Conservation (phyloP, 2,113 vertebrate genomes). For the Saimiri boliviensis region DNA sequence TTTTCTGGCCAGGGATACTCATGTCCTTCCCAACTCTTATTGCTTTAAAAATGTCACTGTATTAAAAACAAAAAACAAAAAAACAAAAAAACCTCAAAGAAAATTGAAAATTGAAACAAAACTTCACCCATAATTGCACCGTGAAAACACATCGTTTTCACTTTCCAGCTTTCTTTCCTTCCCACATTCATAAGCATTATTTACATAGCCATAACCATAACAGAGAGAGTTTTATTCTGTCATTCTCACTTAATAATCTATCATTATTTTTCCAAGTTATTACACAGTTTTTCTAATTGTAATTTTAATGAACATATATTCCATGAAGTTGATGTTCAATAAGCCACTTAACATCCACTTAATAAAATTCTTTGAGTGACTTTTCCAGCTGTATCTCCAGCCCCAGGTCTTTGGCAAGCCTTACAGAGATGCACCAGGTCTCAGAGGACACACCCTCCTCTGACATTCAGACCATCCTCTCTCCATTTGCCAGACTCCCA, state of each 20-base stretch:
- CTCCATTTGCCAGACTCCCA: not conserved
- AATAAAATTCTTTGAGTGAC: not conserved
- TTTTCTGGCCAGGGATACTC: not conserved
- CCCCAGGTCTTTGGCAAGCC: not conserved
- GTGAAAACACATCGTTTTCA: not conserved
- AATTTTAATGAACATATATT: not conserved
- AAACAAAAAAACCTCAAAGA: not conserved
- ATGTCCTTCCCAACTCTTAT: not conserved
- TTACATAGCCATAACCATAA: not conserved
- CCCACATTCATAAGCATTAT: not conserved
- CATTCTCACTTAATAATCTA: not conserved
- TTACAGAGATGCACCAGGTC: not conserved
- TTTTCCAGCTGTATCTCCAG: not conserved
- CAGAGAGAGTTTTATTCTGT: not conserved
- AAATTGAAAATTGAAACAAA: not conserved
- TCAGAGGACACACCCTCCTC: not conserved
- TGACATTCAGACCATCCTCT: not conserved
- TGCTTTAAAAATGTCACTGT: not conserved
- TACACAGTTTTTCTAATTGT: not conserved
- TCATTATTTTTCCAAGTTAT: not conserved
- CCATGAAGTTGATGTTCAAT: not conserved
- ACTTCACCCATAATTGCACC: not conserved
- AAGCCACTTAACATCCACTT: not conserved
- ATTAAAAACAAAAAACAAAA: no score
- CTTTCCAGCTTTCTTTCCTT: not conserved